Conservation (phyloP, 2,113 vertebrate genomes). For the Mustelus asterias region DNA sequence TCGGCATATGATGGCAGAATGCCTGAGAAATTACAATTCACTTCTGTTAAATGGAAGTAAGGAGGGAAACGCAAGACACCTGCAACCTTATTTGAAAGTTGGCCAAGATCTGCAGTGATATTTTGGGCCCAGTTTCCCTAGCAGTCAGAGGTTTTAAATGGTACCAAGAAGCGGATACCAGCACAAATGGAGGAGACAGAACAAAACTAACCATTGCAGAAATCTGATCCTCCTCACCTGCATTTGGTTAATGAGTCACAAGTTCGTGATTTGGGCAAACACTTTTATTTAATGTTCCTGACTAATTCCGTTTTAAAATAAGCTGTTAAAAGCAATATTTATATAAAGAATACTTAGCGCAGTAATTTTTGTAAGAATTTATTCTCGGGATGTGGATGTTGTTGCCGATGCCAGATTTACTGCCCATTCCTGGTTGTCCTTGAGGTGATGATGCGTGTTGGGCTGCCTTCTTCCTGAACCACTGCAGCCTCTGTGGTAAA, state of each 20-base stretch:
- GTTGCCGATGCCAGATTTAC: not conserved
- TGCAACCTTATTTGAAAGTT: not conserved
- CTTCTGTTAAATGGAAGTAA: not conserved
- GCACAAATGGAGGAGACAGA: not conserved
- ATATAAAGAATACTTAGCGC: not conserved
- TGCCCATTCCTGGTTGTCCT: not conserved
- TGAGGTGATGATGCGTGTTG: not conserved
- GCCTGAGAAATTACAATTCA: not conserved
- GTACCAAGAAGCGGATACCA: not conserved
- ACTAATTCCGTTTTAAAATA: not conserved
- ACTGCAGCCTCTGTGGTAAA: not conserved
- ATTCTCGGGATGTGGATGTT: not conserved
- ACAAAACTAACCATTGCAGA: not conserved
- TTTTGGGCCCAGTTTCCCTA: not conserved
- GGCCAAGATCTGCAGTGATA: not conserved
- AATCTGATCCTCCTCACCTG: not conserved
- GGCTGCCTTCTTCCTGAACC: not conserved
- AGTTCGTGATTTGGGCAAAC: not conserved
- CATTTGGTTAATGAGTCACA: not conserved
- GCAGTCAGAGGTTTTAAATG: not conserved
- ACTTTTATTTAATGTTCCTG: not conserved
- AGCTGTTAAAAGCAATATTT: not conserved
- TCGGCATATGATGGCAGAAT: not conserved
- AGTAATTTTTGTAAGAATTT: not conserved
- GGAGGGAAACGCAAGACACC: not conserved